Percentiles rank a stretch among this genome's conserved stretches.
These are phyloP conservation scores for Liparis tanakae DNA, from an alignment of 2,797 vertebrate genomes.

Conservation along the genomic window DNA sequence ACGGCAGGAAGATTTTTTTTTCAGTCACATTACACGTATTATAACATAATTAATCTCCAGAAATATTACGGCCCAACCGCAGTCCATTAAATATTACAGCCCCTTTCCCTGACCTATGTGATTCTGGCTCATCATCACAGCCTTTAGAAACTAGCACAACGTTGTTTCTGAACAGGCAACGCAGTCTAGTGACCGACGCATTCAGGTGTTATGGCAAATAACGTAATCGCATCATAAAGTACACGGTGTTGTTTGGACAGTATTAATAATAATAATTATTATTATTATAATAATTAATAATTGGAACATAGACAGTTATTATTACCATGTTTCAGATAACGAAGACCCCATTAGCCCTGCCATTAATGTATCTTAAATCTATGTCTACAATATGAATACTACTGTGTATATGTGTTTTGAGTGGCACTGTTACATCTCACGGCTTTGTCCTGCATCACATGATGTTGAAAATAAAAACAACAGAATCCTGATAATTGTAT, in stretches of 20 bases:
- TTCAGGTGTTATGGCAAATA: constrained; percentile 8
- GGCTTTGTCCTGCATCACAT: background rate
- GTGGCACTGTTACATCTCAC: background rate
- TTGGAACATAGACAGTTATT: background rate
- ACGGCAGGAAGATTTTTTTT: background rate
- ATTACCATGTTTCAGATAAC: background rate
- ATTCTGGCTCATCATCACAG: constrained; percentile 26
- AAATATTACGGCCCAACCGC: background rate
- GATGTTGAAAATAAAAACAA: background rate
- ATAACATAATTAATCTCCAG: background rate
- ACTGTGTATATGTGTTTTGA: background rate
- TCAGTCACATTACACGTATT: background rate
- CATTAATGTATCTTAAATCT: background rate
- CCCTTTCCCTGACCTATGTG: background rate
- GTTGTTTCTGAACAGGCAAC: background rate
- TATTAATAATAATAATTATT: no score
- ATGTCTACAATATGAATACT: background rate
- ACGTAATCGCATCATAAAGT: accelerated
- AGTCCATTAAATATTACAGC: background rate
- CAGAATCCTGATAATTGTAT: background rate
- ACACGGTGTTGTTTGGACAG: background rate
- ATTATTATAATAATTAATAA: no score
- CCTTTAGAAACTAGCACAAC: background rate
- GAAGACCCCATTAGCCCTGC: accelerated
- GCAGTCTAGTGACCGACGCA: background rate